These are phyloP conservation scores for Serrognathus titanus DNA, from an alignment of 2,888 invertebrate species.

Conservation along the genomic window DNA sequence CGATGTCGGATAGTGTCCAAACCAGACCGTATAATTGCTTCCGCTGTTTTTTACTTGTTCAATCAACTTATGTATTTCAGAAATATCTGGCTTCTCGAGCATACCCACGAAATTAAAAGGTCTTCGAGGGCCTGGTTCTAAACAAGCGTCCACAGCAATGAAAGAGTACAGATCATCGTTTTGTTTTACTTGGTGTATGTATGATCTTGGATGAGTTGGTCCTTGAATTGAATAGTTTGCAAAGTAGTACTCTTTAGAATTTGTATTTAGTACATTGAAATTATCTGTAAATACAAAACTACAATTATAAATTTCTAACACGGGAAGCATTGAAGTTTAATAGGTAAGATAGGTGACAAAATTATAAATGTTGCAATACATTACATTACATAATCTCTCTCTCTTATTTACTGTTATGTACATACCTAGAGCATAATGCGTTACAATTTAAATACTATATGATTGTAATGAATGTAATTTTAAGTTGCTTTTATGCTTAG, in stretches of 20 bases:
- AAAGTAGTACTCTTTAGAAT: conserved; percentile 72
- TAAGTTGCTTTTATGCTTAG: too few relatives aligned
- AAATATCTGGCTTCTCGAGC: conserved; percentile 57
- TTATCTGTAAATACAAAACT: conserved; percentile 64
- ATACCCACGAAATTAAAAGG: conserved; percentile 90
- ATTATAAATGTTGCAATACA: too few relatives aligned
- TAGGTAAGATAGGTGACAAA: too few relatives aligned
- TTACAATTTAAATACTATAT: too few relatives aligned
- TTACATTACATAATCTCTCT: too few relatives aligned
- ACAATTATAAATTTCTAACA: too few relatives aligned
- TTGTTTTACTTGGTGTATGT: conserved; percentile 60
- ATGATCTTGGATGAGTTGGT: conserved; percentile 63
- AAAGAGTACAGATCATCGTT: conserved; percentile 71
- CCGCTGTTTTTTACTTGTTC: conserved; percentile 51
- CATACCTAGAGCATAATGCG: too few relatives aligned
- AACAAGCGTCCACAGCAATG: conserved; percentile 81
- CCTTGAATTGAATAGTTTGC: conserved; percentile 80
- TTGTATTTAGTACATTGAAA: conserved; percentile 72
- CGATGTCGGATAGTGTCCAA: conserved; percentile 91
- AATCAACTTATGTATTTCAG: conserved; percentile 56
- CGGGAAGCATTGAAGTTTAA: too few relatives aligned
- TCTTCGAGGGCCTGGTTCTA: conserved; percentile 79
- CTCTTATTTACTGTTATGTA: too few relatives aligned
- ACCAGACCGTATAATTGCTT: conserved; percentile 68
- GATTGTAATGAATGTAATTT: too few relatives aligned